Evolutionary conservation across 2,113 vertebrate genomes (phyloP).

Genomic region (Odobenus rosmarus): DNA sequence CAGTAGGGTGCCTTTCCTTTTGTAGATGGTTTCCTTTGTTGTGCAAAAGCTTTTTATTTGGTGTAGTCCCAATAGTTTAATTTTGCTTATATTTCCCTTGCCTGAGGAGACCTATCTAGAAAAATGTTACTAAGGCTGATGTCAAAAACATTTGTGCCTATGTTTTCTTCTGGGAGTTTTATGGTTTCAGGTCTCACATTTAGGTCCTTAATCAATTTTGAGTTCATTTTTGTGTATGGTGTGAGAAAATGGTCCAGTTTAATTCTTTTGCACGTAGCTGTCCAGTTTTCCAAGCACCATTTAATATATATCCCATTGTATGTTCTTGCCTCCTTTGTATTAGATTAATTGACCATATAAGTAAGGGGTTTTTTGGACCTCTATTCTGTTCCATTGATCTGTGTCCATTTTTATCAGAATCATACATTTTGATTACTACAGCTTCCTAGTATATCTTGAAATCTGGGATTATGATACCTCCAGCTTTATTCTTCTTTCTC

Average conservation of each 20-base stretch:
- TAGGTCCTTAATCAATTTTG: background rate
- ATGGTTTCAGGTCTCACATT: background rate
- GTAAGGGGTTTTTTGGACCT: background rate
- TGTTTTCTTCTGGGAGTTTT: background rate
- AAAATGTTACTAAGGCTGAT: background rate
- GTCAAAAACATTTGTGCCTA: background rate
- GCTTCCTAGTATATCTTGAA: background rate
- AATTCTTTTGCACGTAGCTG: background rate
- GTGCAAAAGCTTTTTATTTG: background rate
- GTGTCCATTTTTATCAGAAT: background rate
- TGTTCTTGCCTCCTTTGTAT: background rate
- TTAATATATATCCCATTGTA: background rate
- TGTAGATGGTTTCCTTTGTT: background rate
- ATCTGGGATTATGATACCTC: background rate
- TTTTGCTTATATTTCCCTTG: background rate
- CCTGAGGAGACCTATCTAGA: background rate
- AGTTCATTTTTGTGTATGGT: background rate
- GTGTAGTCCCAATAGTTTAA: background rate
- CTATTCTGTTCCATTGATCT: background rate
- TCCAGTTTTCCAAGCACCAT: background rate
- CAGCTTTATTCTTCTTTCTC: background rate
- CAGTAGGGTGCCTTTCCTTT: background rate
- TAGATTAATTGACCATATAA: background rate
- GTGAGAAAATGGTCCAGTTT: background rate
- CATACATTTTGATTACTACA: background rate